Base-by-base conservation (phyloP, 92 coral and sea anemone species). In the Siderastrea siderea region DNA sequence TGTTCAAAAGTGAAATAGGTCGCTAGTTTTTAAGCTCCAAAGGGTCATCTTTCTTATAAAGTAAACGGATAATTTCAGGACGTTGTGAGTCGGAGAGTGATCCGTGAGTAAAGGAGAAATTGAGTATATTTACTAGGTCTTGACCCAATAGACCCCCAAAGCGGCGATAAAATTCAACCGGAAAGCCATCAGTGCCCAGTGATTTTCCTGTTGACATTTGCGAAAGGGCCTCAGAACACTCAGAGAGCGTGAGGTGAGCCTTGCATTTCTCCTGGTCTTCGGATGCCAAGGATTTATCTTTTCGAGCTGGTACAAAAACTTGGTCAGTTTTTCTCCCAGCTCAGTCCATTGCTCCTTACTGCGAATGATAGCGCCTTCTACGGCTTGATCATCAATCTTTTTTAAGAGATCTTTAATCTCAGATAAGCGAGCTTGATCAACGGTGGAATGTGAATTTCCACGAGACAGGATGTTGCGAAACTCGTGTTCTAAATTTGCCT, bases 131-230 rank as follows among this genome's bases (percentile, higher is more conserved):
- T 1, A 80, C 76, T 0, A 80, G 48, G 7, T 84, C 80, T 0
- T 2, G 6, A 0, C 85, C 85, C 0, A 81, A 0, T 2, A 52
- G 38, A 44, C 75, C 46, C 90, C 90, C 50, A 77, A 77, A 86
- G 55, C 84, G 67, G 19, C 66, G 14, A 15, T 86, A 86, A 68
- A 86, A 86, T 59, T 80, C 91, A 0, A 74, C 71, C 64, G 77
- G 71, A 3, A 87, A 50, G 10, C 91, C 81, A 55, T 87, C 87
- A 0, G 3, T 4, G 1, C 72, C 79, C 46, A 75, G 92, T 0
- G 90, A 47, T 60, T 89, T 89, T 5, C 78, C 78, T 1, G 58
- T 3, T 9, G 55, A 14, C 92, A 89, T 84, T 16, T 45, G 79
- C 9, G 59, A 44, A 1, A 89, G 74, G 12, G 90, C 90, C 7